phyloP scores from a whole-genome alignment of 2,113 vertebrate genomes.

The Pseudopodoces humilis region DNA sequence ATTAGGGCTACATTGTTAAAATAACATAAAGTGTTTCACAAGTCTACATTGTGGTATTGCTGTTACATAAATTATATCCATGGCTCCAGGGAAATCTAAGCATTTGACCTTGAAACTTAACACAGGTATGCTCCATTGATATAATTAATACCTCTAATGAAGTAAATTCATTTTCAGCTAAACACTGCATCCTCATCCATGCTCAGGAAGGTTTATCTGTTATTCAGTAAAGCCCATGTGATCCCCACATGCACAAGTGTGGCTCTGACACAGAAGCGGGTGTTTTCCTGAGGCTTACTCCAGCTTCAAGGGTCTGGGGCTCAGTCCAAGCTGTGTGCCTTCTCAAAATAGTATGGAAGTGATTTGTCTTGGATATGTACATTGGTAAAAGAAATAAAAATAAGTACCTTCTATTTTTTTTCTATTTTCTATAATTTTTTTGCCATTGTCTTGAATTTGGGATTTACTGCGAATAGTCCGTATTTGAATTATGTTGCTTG shows the following conservation, averaged over 20 bases:
- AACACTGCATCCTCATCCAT: neutral
- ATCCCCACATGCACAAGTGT: rapidly evolving
- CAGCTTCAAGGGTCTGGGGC: rapidly evolving
- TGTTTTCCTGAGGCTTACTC: neutral
- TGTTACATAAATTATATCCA: neutral
- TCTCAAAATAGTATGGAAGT: neutral
- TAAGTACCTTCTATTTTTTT: neutral
- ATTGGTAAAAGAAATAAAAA: neutral
- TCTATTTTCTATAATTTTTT: neutral
- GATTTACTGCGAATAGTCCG: neutral
- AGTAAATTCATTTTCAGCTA: neutral
- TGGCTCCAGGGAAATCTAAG: neutral
- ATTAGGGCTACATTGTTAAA: neutral
- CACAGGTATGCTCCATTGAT: neutral
- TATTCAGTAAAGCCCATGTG: neutral
- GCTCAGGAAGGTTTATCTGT: neutral
- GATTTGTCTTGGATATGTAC: neutral
- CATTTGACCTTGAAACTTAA: neutral
- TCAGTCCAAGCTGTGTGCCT: neutral
- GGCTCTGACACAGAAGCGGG: neutral
- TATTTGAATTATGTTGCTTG: neutral
- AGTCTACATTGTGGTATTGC: neutral
- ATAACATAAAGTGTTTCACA: neutral
- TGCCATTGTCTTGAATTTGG: neutral
- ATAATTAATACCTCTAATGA: neutral